phyloP scores from a whole-genome alignment of 37 sponge, comb jelly and placozoan genomes.

The Eunapius fragilis region DNA sequence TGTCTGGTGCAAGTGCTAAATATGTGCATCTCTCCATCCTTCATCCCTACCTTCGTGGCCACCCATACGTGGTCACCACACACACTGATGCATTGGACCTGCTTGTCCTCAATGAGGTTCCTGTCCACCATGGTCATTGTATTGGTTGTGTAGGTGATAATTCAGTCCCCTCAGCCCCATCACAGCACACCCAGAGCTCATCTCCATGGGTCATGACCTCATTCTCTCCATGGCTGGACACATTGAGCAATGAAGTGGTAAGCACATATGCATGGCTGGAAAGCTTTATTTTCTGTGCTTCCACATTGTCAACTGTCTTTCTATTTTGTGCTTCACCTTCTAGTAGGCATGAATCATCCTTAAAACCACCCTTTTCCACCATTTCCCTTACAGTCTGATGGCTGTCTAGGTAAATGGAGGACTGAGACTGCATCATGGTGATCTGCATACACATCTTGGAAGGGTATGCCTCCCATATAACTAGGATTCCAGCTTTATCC shows the following conservation, averaged over 20 bases:
- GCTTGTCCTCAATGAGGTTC: background rate
- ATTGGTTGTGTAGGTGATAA: constrained; percentile 7
- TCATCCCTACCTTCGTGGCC: constrained; percentile 8
- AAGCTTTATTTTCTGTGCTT: no score
- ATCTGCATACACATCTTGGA: background rate
- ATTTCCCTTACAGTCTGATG: background rate
- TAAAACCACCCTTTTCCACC: background rate
- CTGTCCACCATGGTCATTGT: background rate
- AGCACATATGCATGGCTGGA: no score
- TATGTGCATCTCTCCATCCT: constrained; percentile 7
- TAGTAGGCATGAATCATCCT: no score
- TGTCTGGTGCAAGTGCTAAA: constrained; percentile 4
- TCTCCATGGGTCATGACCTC: no score
- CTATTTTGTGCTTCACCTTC: no score
- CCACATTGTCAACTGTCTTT: no score
- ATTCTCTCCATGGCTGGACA: no score
- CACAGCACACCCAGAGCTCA: constrained; percentile 43
- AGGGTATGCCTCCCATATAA: constrained; percentile 44
- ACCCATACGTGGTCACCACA: no score
- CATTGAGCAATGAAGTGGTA: no score
- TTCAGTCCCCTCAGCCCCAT: constrained; percentile 20
- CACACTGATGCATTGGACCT: constrained; percentile 10
- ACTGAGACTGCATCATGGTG: background rate
- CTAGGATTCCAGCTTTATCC: constrained; percentile 29
- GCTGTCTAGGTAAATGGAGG: background rate